Conservation (phyloP, 2,797 vertebrate species). For the Sarcophilus harrisii region DNA sequence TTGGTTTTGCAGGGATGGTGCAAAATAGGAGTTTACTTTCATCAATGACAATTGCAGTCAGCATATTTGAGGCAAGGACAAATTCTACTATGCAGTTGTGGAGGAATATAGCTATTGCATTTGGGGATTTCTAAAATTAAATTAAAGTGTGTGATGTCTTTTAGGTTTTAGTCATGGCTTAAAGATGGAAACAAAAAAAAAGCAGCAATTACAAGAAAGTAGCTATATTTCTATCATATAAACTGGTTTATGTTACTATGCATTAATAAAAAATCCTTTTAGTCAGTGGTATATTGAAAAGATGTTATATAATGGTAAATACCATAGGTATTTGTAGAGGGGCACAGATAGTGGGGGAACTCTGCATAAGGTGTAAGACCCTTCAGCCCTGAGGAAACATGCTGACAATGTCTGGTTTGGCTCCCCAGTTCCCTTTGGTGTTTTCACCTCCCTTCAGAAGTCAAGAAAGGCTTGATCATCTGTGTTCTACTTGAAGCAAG, state of each 20-base stretch:
- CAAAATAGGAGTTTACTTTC: not conserved
- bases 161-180: not conserved
- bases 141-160: not conserved
- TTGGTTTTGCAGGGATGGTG: too few relatives aligned
- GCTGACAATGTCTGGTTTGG: too few relatives aligned
- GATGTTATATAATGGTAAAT: too few relatives aligned
- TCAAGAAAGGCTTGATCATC: too few relatives aligned
- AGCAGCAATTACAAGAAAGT: not conserved
- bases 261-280: not conserved
- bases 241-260: not conserved
- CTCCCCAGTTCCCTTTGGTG: too few relatives aligned
- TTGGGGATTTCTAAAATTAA: not conserved
- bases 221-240: not conserved
- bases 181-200: not conserved
- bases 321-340: too few relatives aligned
- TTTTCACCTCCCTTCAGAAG: too few relatives aligned
- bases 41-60: not conserved
- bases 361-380: too few relatives aligned
- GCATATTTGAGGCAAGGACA: not conserved
- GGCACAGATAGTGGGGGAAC: too few relatives aligned
- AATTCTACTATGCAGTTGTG: not conserved
- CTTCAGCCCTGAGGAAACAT: too few relatives aligned
- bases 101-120: not conserved
- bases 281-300: not conserved
- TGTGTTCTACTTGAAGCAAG: too few relatives aligned